Evolutionary conservation across 2,888 invertebrate genomes (phyloP).

Genomic region (Melitaea athalia): DNA sequence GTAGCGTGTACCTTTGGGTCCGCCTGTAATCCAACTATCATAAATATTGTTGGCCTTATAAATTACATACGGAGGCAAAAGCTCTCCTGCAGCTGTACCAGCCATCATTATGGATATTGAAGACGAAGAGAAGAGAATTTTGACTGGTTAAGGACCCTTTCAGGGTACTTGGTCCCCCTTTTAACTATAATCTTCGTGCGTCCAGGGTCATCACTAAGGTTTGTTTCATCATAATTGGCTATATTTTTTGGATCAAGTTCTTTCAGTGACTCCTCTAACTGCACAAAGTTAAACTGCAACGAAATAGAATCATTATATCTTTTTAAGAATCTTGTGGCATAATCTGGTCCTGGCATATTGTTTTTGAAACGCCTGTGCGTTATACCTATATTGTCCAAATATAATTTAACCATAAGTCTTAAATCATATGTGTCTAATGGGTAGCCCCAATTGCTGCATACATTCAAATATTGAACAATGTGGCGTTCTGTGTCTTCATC

Average conservation of each 20-base stretch:
- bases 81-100: no score
- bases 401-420: conserved; percentile 22
- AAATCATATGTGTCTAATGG: conserved; percentile 20
- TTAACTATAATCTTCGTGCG: conserved; percentile 44
- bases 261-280: conserved; percentile 29
- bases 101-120: no score
- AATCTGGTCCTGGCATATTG: conserved; percentile 25
- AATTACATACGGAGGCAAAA: no score
- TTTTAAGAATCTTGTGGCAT: conserved; percentile 19
- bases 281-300: no score
- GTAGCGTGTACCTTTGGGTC: no score
- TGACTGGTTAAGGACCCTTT: no score
- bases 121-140: no score
- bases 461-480: conserved; percentile 18
- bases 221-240: conserved; percentile 43
- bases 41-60: no score
- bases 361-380: conserved; percentile 12
- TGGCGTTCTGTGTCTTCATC: conserved; percentile 17
- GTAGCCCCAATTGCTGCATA: conserved; percentile 21
- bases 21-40: no score
- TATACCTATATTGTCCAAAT: conserved; percentile 23
- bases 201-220: conserved; percentile 38
- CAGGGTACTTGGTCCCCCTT: conserved; percentile 40
- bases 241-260: background rate
- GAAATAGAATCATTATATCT: conserved; percentile 28